These are phyloP conservation scores for Acrobasis suavella DNA, from an alignment of 2,888 invertebrate species.

Conservation along the genomic window DNA sequence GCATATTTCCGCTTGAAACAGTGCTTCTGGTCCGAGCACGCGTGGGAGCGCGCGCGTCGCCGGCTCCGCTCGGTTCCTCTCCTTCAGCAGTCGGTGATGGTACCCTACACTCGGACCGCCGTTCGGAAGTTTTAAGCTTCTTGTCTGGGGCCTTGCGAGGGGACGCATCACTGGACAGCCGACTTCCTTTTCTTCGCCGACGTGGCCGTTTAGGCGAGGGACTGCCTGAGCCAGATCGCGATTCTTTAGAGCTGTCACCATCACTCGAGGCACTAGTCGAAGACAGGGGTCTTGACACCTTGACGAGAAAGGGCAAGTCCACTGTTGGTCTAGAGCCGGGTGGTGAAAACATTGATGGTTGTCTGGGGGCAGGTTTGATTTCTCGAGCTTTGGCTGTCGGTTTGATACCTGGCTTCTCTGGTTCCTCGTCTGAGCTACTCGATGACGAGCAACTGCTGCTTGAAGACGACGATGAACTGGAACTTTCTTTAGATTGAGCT, in stretches of 20 bases:
- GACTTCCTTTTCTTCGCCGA: slow-evolving; percentile 67
- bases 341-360: slow-evolving; percentile 71
- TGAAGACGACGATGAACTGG: slow-evolving; percentile 80
- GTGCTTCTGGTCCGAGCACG: slow-evolving; percentile 86
- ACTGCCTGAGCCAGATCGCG: slow-evolving; percentile 66
- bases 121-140: slow-evolving; percentile 93
- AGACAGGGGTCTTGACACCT: slow-evolving; percentile 87
- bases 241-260: slow-evolving; percentile 78
- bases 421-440: slow-evolving; percentile 84
- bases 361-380: slow-evolving; percentile 63
- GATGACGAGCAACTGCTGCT: slow-evolving; percentile 83
- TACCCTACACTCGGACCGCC: slow-evolving; percentile 87
- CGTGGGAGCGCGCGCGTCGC: slow-evolving; percentile 71
- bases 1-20: slow-evolving; percentile 86
- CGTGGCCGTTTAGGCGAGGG: slow-evolving; percentile 72
- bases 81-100: slow-evolving; percentile 88
- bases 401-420: slow-evolving; percentile 62
- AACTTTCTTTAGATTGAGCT: slow-evolving; percentile 61
- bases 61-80: slow-evolving; percentile 86
- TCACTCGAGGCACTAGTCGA: slow-evolving; percentile 84
- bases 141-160: slow-evolving; percentile 87
- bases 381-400: slow-evolving; percentile 72
- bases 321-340: slow-evolving; percentile 78
- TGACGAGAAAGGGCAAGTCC: slow-evolving; percentile 91
- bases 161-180: slow-evolving; percentile 62